Evolutionary conservation across 2,888 invertebrate species (phyloP).

Genomic region (Diarsia mendica): DNA sequence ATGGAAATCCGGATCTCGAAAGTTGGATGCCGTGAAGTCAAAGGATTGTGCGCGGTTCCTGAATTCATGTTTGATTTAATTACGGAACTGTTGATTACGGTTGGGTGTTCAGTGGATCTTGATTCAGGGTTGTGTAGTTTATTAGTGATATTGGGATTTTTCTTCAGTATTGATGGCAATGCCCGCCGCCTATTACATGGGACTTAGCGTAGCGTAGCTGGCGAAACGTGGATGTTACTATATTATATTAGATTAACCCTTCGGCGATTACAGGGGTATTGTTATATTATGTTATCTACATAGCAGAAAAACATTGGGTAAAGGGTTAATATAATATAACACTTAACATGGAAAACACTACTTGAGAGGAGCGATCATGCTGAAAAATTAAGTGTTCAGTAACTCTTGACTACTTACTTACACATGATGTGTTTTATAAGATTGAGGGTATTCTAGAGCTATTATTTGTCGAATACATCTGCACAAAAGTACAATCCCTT

Average conservation of each 20-base stretch:
- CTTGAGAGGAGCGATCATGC: not conserved
- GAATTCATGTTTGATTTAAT: conserved; percentile 81
- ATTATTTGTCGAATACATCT: not conserved
- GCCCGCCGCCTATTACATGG: no score
- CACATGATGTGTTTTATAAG: not conserved
- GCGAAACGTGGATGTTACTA: no score
- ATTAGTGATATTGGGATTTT: not conserved
- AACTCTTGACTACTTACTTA: not conserved
- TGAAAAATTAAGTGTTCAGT: not conserved
- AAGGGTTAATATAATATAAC: no score
- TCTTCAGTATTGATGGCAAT: no score
- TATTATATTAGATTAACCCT: not conserved
- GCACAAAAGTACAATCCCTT: not conserved
- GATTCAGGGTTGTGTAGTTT: conserved; percentile 18
- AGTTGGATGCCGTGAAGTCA: conserved; percentile 84
- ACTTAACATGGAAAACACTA: not conserved
- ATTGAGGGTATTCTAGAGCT: not conserved
- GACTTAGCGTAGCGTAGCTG: no score
- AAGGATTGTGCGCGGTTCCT: conserved; percentile 77
- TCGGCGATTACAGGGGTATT: not conserved
- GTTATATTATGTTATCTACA: not conserved
- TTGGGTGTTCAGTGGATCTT: conserved; percentile 59
- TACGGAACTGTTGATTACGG: conserved; percentile 73
- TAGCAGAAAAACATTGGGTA: no score
- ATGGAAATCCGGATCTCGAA: conserved; percentile 83